These are phyloP conservation scores for Pseudois nayaur DNA, from an alignment of 2,113 vertebrate species.

Conservation along the genomic window DNA sequence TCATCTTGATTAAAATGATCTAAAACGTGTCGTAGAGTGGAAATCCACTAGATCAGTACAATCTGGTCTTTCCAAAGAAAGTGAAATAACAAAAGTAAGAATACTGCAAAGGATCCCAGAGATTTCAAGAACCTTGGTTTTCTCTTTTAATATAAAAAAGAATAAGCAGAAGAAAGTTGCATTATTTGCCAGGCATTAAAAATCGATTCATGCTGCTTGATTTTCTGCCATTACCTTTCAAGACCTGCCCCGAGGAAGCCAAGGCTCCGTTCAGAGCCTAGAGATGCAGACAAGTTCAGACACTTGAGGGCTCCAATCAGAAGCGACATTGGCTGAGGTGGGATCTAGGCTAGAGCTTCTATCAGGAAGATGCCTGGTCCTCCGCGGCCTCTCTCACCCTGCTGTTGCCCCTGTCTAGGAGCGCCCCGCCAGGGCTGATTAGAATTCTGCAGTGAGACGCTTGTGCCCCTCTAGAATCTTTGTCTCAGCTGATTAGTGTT, in stretches of 20 bases:
- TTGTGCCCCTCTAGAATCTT: constrained; percentile 1
- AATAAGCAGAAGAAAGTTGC: not conserved
- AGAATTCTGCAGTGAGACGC: not conserved
- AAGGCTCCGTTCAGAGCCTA: not conserved
- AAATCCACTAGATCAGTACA: not conserved
- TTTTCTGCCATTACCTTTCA: not conserved
- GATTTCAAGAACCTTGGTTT: not conserved
- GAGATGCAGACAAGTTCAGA: not conserved
- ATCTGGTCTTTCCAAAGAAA: not conserved
- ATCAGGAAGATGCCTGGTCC: not conserved
- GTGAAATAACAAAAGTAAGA: not conserved
- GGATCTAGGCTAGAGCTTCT: not conserved
- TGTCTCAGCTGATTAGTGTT: constrained; percentile 30
- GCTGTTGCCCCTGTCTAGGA: not conserved
- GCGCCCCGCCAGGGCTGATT: not conserved
- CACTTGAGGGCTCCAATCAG: not conserved
- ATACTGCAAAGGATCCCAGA: not conserved
- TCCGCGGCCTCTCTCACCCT: not conserved
- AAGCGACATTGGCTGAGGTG: not conserved
- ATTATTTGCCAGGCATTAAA: constrained; percentile 34
- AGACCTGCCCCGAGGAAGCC: not conserved
- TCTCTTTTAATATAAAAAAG: not conserved
- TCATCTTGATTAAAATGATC: not conserved
- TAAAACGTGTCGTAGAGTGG: not conserved
- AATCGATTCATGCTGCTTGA: constrained; percentile 3